Evolutionary conservation across 2,797 vertebrate species (phyloP).

Genomic region (Cottoperca gobio): DNA sequence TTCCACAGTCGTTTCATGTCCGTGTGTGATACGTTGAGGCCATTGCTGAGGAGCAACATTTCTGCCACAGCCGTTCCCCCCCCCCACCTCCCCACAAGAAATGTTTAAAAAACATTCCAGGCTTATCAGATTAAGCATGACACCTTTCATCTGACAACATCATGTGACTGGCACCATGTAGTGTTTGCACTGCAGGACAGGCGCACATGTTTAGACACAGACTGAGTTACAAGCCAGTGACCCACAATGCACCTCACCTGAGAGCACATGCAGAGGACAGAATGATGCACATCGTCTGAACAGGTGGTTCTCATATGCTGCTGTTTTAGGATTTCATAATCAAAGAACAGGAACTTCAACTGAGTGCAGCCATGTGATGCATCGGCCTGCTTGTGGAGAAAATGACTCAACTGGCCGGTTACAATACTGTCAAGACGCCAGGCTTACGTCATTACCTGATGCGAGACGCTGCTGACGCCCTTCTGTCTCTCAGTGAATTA

Average conservation of each 20-base stretch:
- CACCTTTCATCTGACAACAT: constrained; percentile 34
- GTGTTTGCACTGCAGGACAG: constrained; percentile 28
- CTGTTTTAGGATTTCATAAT: neutral
- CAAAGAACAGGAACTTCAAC: too few relatives aligned
- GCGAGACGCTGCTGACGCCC: constrained; percentile 58
- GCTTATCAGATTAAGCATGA: constrained; percentile 15
- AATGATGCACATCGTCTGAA: neutral
- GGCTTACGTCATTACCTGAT: constrained; percentile 51
- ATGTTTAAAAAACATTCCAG: neutral
- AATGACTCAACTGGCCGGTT: constrained; percentile 40
- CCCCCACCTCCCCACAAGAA: neutral
- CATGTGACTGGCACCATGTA: constrained; percentile 20
- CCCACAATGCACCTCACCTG: constrained; percentile 8
- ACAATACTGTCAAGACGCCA: constrained; percentile 49
- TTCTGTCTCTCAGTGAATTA: constrained; percentile 47
- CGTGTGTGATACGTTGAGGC: neutral
- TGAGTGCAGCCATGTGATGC: constrained; percentile 28
- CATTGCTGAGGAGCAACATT: neutral
- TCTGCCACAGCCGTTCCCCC: neutral
- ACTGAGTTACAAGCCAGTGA: constrained; percentile 28
- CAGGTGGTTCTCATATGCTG: neutral
- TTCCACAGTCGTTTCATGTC: constrained; percentile 7
- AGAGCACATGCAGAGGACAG: neutral
- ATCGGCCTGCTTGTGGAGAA: constrained; percentile 46
- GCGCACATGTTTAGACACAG: constrained; percentile 35